phyloP scores from a whole-genome alignment of 2,113 vertebrate genomes.

The Nymphicus hollandicus region DNA sequence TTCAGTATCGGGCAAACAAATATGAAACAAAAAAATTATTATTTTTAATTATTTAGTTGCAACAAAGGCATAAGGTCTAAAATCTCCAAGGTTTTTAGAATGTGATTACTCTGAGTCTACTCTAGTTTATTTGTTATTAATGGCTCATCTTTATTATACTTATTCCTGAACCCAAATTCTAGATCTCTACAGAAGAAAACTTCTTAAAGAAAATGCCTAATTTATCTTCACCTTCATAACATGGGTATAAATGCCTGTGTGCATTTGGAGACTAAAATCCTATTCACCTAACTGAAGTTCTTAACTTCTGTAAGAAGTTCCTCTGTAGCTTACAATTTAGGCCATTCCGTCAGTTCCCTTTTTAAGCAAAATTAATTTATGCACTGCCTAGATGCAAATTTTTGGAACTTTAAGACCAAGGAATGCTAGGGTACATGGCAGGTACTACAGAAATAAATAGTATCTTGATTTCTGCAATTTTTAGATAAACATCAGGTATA shows the following conservation, averaged over 20 bases:
- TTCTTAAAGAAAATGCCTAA: background rate
- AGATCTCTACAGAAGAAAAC: background rate
- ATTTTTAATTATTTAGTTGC: background rate
- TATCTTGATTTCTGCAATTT: background rate
- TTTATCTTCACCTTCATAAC: background rate
- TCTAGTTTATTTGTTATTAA: background rate
- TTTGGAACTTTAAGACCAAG: background rate
- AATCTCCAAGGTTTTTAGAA: background rate
- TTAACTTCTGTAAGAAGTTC: background rate
- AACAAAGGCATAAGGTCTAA: background rate
- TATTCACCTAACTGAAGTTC: background rate
- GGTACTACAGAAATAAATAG: background rate
- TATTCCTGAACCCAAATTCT: background rate
- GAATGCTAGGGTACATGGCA: background rate
- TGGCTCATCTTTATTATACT: background rate
- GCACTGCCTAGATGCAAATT: background rate
- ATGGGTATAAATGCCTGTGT: background rate
- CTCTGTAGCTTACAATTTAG: background rate
- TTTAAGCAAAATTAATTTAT: background rate
- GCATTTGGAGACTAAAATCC: background rate
- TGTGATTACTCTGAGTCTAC: background rate
- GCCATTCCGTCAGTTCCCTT: background rate
- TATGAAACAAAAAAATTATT: background rate
- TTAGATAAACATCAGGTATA: background rate
- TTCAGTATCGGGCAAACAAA: background rate